phyloP scores from a whole-genome alignment of 2,888 invertebrate species.

The Synergus gifuensis region DNA sequence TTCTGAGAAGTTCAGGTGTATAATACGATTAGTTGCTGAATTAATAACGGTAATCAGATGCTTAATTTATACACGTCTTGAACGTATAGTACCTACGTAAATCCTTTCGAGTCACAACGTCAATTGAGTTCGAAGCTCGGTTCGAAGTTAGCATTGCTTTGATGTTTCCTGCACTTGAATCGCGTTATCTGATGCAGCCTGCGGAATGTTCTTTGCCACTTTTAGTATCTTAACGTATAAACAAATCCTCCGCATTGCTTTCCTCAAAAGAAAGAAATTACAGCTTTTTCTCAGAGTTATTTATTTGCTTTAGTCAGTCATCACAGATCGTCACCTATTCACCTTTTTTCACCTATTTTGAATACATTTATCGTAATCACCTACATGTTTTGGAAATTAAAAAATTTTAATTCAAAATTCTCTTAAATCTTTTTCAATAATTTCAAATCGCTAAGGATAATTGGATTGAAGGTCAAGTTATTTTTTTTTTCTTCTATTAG shows the following conservation, averaged over 20 bases:
- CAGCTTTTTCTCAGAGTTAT: neutral
- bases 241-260: conserved; percentile 1
- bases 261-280: conserved; percentile 8
- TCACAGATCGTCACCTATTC: neutral
- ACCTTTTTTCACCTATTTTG: neutral
- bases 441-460: too few species aligned
- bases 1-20: neutral
- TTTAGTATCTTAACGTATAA: conserved; percentile 20
- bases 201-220: conserved; percentile 13
- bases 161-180: conserved; percentile 23
- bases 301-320: neutral
- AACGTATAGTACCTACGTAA: conserved; percentile 2
- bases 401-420: too few species aligned
- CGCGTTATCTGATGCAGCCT: conserved; percentile 17
- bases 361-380: too few species aligned
- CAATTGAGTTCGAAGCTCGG: conserved; percentile 13
- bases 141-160: conserved; percentile 17
- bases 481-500: too few species aligned
- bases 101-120: conserved; percentile 25
- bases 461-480: too few species aligned
- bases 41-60: neutral
- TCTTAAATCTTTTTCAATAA: too few species aligned
- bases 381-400: too few species aligned
- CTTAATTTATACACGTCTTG: conserved; percentile 3
- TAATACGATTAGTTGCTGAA: neutral